Evolutionary conservation across 2,888 invertebrate genomes (phyloP).

Genomic region (Homarus gammarus): DNA sequence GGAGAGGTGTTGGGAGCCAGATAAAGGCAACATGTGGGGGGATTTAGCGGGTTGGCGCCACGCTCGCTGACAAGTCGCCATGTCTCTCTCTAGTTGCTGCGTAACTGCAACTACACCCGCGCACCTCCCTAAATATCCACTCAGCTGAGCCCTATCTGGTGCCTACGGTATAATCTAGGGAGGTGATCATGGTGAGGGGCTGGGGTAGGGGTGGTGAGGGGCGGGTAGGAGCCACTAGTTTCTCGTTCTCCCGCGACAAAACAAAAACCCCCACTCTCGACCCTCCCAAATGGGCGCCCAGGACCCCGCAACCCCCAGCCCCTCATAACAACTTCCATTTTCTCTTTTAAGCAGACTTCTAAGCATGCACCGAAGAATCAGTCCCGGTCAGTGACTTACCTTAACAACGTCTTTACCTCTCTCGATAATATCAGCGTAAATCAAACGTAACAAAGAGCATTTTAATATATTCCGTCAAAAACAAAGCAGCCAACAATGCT

Average conservation of each 20-base stretch:
- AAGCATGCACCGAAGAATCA: constrained; percentile 35
- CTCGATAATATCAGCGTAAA: constrained; percentile 26
- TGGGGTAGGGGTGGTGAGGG: constrained; percentile 52
- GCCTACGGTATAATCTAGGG: constrained; percentile 12
- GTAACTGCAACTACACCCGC: constrained; percentile 51
- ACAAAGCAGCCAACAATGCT: constrained; percentile 64
- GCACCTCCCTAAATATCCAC: constrained; percentile 27
- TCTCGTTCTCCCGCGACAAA: constrained; percentile 72
- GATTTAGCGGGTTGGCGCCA: constrained; percentile 33
- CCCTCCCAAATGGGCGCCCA: constrained; percentile 74
- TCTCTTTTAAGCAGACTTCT: constrained; percentile 32
- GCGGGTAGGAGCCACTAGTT: constrained; percentile 52
- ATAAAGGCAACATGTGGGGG: constrained; percentile 49
- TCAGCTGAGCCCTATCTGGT: constrained; percentile 2
- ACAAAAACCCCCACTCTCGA: constrained; percentile 72
- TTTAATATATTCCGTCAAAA: constrained; percentile 63
- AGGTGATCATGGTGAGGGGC: constrained; percentile 52
- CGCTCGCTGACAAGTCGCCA: constrained; percentile 40
- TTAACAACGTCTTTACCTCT: constrained; percentile 43
- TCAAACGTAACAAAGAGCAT: constrained; percentile 55
- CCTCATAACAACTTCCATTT: constrained; percentile 62
- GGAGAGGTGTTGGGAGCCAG: constrained; percentile 27
- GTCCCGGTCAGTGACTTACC: constrained; percentile 49
- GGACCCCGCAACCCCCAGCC: constrained; percentile 63
- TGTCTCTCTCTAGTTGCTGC: constrained; percentile 56